Conservation (phyloP, 2,797 vertebrate species). For the Toxotes lorentzi region DNA sequence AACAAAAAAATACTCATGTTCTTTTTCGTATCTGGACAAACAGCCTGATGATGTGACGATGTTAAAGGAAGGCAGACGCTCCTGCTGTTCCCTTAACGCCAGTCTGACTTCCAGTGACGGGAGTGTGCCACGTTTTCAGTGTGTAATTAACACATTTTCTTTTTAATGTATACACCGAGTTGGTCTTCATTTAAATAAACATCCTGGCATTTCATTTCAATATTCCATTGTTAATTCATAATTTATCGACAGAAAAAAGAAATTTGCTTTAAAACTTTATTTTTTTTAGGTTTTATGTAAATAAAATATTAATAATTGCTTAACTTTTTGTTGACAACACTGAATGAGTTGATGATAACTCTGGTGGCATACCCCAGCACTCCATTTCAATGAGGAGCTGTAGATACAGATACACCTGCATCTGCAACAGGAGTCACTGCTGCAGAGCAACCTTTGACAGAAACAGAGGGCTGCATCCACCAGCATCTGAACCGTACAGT, state of each 20-base stretch:
- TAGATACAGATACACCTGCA: neutral
- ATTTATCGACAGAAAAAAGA: neutral
- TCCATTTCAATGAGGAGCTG: slow-evolving; percentile 1
- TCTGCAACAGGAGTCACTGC: slow-evolving; percentile 49
- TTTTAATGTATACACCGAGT: too few species aligned
- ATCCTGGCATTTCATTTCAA: neutral
- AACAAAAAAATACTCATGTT: slow-evolving; percentile 28
- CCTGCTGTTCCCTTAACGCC: neutral
- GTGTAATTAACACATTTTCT: too few species aligned
- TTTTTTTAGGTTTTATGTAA: neutral
- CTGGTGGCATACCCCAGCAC: slow-evolving; percentile 24
- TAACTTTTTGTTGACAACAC: neutral
- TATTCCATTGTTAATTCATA: neutral
- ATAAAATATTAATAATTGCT: neutral
- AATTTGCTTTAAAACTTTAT: neutral
- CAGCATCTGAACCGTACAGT: too few species aligned
- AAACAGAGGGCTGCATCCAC: slow-evolving; percentile 10
- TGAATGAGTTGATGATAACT: neutral
- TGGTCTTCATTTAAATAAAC: neutral
- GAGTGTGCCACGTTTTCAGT: slow-evolving; percentile 26
- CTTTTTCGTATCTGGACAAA: slow-evolving; percentile 30
- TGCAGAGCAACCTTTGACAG: slow-evolving; percentile 71
- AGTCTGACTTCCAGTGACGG: slow-evolving; percentile 20
- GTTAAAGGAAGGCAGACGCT: neutral
- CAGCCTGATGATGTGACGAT: slow-evolving; percentile 4